Conservation (phyloP, 2,888 invertebrate genomes). For the Hirtodrosophila histrioides region DNA sequence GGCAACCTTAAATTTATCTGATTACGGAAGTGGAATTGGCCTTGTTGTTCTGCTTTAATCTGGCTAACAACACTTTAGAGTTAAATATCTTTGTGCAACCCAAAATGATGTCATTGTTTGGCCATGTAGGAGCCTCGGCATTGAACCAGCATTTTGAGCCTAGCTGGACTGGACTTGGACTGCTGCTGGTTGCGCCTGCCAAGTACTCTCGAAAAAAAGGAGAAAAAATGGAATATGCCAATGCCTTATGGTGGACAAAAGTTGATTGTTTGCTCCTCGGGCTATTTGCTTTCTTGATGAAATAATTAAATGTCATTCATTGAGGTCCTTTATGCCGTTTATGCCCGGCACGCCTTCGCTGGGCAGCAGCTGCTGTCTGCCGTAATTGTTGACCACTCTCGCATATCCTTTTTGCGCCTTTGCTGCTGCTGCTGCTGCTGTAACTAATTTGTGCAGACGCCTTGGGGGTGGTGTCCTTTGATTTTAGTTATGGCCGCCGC, state of each 20-base stretch:
- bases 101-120: constrained; percentile 29
- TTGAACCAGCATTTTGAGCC: constrained; percentile 17
- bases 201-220: constrained; percentile 1
- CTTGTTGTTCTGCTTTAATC: constrained; percentile 9
- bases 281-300: constrained; percentile 80
- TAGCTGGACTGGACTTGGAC: constrained; percentile 3
- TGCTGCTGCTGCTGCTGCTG: constrained; percentile 46
- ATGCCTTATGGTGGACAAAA: constrained; percentile 61
- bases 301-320: constrained; percentile 80
- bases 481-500: constrained; percentile 42
- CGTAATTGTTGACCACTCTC: constrained; percentile 76
- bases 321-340: constrained; percentile 58
- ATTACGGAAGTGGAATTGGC: no score
- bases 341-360: constrained; percentile 14
- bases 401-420: constrained; percentile 63
- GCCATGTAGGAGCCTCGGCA: constrained; percentile 1
- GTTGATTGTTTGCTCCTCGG: constrained; percentile 74
- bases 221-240: constrained; percentile 32
- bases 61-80: constrained; percentile 13
- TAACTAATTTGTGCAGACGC: constrained; percentile 74
- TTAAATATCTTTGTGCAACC: constrained; percentile 9
- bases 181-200: constrained; percentile 21
- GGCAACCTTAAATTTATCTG: no score
- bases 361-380: constrained; percentile 30
- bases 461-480: constrained; percentile 51